Percentiles rank a stretch among this genome's conserved stretches.
Evolutionary conservation across 2,888 invertebrate genomes (phyloP).

Genomic region (Oscheius sp.): DNA sequence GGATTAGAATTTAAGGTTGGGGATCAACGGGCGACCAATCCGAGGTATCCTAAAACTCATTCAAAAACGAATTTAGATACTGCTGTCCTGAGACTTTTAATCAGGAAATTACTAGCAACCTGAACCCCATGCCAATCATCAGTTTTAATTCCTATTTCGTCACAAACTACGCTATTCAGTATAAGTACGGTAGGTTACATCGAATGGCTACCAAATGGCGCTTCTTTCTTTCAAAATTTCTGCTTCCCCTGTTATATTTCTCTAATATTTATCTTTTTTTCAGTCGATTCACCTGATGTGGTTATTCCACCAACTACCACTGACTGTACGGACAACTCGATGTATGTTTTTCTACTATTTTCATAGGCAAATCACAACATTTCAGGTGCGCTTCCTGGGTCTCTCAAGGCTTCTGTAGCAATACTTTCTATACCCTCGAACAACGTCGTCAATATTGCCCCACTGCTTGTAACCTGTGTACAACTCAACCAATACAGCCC

Average conservation of each 20-base stretch:
- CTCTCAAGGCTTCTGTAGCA: background rate
- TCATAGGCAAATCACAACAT: no score
- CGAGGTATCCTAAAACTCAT: background rate
- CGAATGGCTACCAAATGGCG: no score
- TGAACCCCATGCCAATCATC: conserved; percentile 27
- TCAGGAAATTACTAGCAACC: conserved; percentile 9
- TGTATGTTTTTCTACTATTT: background rate
- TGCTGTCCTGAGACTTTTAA: conserved; percentile 15
- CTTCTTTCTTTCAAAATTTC: background rate
- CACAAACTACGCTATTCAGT: conserved; percentile 14
- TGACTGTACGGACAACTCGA: background rate
- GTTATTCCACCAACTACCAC: background rate
- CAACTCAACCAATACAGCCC: background rate
- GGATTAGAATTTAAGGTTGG: conserved; percentile 36
- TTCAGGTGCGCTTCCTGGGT: background rate
- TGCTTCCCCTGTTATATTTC: background rate
- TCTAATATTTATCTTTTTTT: background rate
- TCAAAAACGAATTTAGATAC: background rate
- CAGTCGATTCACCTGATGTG: background rate
- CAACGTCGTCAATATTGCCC: conserved; percentile 1
- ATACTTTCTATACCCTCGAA: background rate
- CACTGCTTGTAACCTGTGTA: background rate
- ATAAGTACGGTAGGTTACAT: background rate
- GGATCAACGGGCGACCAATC: conserved; percentile 8
- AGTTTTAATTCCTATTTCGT: conserved; percentile 6